phyloP scores from a whole-genome alignment of 37 sponge, comb jelly and placozoan species.

The Diacarnus erythraeanus region DNA sequence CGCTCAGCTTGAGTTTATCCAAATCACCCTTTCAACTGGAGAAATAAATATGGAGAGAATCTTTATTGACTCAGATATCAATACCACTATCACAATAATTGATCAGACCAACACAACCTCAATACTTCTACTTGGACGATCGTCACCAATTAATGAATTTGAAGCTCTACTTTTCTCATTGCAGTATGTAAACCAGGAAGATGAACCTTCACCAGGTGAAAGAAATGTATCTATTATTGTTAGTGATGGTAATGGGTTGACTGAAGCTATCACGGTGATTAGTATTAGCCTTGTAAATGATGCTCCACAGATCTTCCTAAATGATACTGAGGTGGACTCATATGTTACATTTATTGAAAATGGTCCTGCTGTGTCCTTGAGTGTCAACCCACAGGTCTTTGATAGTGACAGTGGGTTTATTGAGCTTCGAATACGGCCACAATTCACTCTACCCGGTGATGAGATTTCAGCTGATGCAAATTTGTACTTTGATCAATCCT shows the following conservation, averaged over 20 bases:
- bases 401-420: conserved; percentile 29
- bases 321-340: neutral
- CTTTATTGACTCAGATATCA: neutral
- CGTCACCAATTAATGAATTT: conserved; percentile 38
- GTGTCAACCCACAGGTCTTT: conserved; percentile 5
- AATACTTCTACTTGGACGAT: conserved; percentile 12
- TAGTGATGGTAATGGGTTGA: conserved; percentile 40
- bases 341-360: conserved; percentile 27
- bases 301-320: conserved; percentile 36
- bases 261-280: conserved; percentile 17
- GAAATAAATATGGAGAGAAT: neutral
- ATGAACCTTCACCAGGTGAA: conserved; percentile 39
- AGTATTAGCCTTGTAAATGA: conserved; percentile 44
- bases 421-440: neutral
- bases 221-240: conserved; percentile 30
- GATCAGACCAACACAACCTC: neutral
- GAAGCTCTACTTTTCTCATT: conserved; percentile 22
- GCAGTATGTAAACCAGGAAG: conserved; percentile 54
- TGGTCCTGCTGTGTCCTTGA: conserved; percentile 20
- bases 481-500: neutral
- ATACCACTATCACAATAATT: neutral
- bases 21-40: conserved; percentile 2
- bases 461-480: neutral
- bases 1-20: conserved; percentile 2
- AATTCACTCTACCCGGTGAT: conserved; percentile 8